Percentiles rank a stretch among this genome's conserved stretches.
phyloP scores from a whole-genome alignment of 2,113 vertebrate species.

The Copsychus sechellarum region DNA sequence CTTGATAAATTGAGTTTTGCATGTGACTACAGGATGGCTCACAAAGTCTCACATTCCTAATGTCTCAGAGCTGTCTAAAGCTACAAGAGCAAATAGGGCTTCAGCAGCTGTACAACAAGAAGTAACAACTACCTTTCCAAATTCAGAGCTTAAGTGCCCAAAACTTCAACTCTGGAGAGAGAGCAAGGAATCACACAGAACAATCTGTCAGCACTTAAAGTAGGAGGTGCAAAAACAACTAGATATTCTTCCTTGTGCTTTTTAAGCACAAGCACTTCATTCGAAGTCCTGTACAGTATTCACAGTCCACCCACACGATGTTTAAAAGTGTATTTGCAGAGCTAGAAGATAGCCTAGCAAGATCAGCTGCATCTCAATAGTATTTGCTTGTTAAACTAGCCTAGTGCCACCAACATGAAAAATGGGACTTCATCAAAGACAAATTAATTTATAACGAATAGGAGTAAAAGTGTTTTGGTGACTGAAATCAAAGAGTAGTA shows the following conservation, averaged over 20 bases:
- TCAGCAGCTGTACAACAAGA: neutral
- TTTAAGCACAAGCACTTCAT: neutral
- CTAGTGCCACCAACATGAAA: neutral
- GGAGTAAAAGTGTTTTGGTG: neutral
- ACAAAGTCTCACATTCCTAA: neutral
- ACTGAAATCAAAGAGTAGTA: neutral
- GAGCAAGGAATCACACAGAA: neutral
- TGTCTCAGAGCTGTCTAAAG: neutral
- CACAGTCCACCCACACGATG: neutral
- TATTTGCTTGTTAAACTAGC: neutral
- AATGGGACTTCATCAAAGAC: neutral
- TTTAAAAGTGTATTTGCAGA: neutral
- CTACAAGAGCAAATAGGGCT: neutral
- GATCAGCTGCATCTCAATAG: neutral
- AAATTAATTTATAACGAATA: neutral
- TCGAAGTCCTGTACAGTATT: neutral
- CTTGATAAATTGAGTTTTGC: neutral
- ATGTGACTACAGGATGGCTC: neutral
- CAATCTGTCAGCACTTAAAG: neutral
- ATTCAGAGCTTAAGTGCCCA: neutral
- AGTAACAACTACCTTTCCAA: neutral
- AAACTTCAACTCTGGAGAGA: neutral
- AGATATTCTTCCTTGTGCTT: neutral
- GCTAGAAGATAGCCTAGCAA: neutral
- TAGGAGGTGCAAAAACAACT: neutral